Evolutionary conservation across 2,113 vertebrate genomes (phyloP).

Genomic region (Sardina pilchardus): DNA sequence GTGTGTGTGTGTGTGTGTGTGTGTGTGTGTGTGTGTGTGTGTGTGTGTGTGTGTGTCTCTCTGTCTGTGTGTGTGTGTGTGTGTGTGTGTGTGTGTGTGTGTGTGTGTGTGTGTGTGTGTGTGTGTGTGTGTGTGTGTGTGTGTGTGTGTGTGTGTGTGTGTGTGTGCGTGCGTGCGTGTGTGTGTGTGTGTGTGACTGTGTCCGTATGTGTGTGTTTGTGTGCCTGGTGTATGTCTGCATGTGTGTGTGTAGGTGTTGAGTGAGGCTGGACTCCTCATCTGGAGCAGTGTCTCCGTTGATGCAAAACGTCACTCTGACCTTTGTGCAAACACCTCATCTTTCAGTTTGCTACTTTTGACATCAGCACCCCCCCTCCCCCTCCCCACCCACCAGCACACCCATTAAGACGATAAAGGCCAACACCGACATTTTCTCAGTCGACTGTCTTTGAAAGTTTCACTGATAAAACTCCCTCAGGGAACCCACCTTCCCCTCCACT

Average conservation of each 20-base stretch:
- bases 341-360: constrained; percentile 40
- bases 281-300: constrained; percentile 5
- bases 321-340: constrained; percentile 5
- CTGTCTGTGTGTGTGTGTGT: neutral
- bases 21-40: neutral
- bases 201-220: too few relatives aligned
- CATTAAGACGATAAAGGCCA: constrained; percentile 55
- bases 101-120: neutral
- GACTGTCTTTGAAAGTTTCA: constrained; percentile 59
- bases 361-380: neutral
- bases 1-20: too few relatives aligned
- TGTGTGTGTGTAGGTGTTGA: neutral
- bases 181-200: neutral
- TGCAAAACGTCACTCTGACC: neutral
- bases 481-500: neutral
- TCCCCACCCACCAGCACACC: constrained; percentile 41
- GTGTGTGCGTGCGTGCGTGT: neutral
- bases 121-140: neutral
- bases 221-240: neutral
- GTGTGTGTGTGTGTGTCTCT: neutral
- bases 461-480: constrained; percentile 56
- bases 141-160: neutral
- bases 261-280: neutral
- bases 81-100: neutral
- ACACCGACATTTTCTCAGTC: constrained; percentile 39